phyloP scores from a whole-genome alignment of 2,113 vertebrate genomes.

The Amphiprion percula region DNA sequence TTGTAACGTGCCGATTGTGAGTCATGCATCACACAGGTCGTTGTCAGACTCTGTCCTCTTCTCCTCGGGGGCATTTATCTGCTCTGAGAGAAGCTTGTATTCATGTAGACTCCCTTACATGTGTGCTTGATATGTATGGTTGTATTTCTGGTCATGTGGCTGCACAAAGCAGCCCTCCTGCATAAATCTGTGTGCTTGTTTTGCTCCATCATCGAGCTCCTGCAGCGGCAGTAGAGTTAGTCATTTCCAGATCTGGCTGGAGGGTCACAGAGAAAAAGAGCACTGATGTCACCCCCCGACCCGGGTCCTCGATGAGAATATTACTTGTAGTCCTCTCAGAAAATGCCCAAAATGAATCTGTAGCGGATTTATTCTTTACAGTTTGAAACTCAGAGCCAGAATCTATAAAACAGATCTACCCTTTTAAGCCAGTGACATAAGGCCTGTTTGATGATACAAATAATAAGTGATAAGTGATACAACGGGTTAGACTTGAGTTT shows the following conservation, averaged over 20 bases:
- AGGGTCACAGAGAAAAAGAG: slow-evolving; percentile 48
- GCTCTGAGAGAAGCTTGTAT: slow-evolving; percentile 32
- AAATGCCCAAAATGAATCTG: background rate
- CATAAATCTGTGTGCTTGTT: slow-evolving; percentile 25
- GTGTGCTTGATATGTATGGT: background rate
- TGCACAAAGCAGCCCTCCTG: slow-evolving; percentile 21
- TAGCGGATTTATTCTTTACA: background rate
- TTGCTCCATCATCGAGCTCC: background rate
- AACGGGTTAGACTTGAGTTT: background rate
- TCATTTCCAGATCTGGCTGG: slow-evolving; percentile 45
- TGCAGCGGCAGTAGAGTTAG: slow-evolving; percentile 33
- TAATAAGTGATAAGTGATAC: background rate
- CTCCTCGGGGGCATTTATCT: slow-evolving; percentile 30
- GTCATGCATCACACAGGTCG: slow-evolving; percentile 55
- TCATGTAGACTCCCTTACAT: slow-evolving; percentile 17
- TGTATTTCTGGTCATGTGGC: background rate
- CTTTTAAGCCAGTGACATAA: background rate
- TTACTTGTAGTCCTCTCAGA: slow-evolving; percentile 13
- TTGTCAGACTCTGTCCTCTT: slow-evolving; percentile 36
- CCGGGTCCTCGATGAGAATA: slow-evolving; percentile 30
- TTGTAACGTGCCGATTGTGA: slow-evolving; percentile 54
- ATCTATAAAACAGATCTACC: background rate
- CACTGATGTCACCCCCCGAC: slow-evolving; percentile 48
- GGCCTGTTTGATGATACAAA: slow-evolving; percentile 1
- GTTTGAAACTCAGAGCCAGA: background rate